A percentile compares a stretch with the other conserved stretches of the same genome.
These are phyloP conservation scores for Craseonycteris thonglongyai DNA, from an alignment of 2,113 vertebrate species.

Conservation along the genomic window DNA sequence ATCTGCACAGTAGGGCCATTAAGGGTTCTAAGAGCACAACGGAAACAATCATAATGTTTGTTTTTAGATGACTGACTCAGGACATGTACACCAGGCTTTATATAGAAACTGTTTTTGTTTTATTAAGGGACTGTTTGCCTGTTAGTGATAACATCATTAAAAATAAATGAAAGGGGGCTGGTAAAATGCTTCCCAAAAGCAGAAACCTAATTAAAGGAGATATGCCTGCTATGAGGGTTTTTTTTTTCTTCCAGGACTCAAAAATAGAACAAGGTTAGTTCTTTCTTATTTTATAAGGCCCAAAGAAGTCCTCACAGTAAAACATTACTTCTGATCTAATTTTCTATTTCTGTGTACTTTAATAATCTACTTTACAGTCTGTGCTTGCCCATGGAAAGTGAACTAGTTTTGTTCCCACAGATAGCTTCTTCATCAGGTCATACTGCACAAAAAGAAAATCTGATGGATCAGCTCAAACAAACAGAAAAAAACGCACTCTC, in stretches of 20 bases:
- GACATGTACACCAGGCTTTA: conserved; percentile 67
- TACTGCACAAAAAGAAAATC: conserved; percentile 29
- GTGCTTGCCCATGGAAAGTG: conserved; percentile 53
- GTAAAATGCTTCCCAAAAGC: conserved; percentile 74
- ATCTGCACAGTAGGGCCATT: conserved; percentile 70
- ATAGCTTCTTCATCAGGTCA: conserved; percentile 56
- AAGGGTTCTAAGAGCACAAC: conserved; percentile 63
- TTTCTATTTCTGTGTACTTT: conserved; percentile 81
- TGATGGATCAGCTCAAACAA: conserved; percentile 47
- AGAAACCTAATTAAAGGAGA: conserved; percentile 81
- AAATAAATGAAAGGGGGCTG: conserved; percentile 73
- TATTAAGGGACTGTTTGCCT: conserved; percentile 73
- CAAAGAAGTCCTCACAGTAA: conserved; percentile 77
- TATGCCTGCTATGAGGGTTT: conserved; percentile 74
- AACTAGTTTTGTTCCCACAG: conserved; percentile 52
- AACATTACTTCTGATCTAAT: conserved; percentile 79
- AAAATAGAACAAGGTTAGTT: conserved; percentile 79
- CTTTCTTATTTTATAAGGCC: conserved; percentile 77
- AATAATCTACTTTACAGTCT: conserved; percentile 78
- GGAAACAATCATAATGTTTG: conserved; percentile 72
- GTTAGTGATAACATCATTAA: conserved; percentile 69
- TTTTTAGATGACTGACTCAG: conserved; percentile 72
- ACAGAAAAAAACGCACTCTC: conserved; percentile 44
- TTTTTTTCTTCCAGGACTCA: conserved; percentile 67
- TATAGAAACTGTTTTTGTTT: conserved; percentile 71